Percentiles rank a stretch among this genome's conserved stretches.
phyloP scores from a whole-genome alignment of 2,113 vertebrate genomes.

The Anser cygnoides region DNA sequence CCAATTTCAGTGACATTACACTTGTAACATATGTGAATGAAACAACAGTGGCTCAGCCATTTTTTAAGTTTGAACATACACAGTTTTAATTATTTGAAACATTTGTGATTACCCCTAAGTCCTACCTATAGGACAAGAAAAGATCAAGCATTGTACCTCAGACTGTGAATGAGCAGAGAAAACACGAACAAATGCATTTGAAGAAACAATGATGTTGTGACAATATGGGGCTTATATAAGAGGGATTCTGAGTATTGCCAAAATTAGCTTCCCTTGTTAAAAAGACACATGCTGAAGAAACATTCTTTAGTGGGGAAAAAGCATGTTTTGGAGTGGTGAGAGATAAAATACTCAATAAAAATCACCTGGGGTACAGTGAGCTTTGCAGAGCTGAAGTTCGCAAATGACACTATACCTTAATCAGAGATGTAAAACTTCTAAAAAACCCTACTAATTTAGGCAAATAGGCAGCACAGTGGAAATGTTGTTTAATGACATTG shows the following conservation, averaged over 20 bases:
- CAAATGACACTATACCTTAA: background rate
- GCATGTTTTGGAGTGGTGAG: background rate
- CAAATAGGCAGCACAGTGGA: background rate
- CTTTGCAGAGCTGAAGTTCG: background rate
- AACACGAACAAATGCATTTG: background rate
- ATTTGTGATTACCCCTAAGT: background rate
- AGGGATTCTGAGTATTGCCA: background rate
- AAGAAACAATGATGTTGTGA: background rate
- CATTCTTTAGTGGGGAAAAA: background rate
- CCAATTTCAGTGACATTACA: background rate
- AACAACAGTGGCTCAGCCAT: background rate
- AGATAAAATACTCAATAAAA: conserved; percentile 21
- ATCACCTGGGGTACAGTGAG: background rate
- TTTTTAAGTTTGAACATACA: background rate
- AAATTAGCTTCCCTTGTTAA: background rate
- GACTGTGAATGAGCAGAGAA: background rate
- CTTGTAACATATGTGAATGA: background rate
- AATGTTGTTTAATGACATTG: background rate
- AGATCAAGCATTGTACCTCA: background rate
- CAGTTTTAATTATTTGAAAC: background rate
- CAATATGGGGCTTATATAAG: background rate
- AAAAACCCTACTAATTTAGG: background rate
- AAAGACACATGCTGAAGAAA: background rate
- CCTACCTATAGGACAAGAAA: background rate
- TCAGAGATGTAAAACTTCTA: background rate